Conservation (phyloP, 2,113 vertebrate genomes). For the Burhinus bistriatus region DNA sequence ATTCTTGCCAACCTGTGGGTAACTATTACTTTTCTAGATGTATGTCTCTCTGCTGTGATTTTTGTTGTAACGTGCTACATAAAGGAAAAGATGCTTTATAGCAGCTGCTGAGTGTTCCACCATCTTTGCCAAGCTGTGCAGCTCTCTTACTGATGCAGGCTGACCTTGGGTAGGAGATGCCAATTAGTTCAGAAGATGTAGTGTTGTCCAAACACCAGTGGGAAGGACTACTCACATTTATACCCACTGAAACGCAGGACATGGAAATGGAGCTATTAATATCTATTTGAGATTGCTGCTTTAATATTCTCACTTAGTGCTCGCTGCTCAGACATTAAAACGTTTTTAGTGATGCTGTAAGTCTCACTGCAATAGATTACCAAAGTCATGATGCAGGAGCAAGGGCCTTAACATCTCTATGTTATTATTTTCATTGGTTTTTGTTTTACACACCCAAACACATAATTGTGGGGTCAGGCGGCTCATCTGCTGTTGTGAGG, state of each 20-base stretch:
- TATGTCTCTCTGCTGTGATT: background rate
- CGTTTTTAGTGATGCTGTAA: background rate
- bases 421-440: background rate
- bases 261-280: constrained; percentile 5
- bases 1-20: background rate
- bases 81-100: background rate
- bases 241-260: background rate
- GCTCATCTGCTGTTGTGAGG: background rate
- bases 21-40: background rate
- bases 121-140: background rate
- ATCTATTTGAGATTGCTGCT: background rate
- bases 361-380: background rate
- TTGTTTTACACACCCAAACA: background rate
- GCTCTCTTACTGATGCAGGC: background rate
- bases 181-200: background rate
- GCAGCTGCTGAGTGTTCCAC: background rate
- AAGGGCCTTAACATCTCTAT: background rate
- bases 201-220: background rate
- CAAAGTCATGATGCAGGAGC: background rate
- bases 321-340: background rate
- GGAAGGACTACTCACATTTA: constrained; percentile 12
- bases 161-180: background rate
- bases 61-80: rapidly evolving
- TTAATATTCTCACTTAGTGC: background rate
- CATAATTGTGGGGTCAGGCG: background rate